A percentile compares a stretch with the other conserved stretches of the same genome.
Evolutionary conservation across 2,113 vertebrate genomes (phyloP).

Genomic region (Echinops telfairi): DNA sequence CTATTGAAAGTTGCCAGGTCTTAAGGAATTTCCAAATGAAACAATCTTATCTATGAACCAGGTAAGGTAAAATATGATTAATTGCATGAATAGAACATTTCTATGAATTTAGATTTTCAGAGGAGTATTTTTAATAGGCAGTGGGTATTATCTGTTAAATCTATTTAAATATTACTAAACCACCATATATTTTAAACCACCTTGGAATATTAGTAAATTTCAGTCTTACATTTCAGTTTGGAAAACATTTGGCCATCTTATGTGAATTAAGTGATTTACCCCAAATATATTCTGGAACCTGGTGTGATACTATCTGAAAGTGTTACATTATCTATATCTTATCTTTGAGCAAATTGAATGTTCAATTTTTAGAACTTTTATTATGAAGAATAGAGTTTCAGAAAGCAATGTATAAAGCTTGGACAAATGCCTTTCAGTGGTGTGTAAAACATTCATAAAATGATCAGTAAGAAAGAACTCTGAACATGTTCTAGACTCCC

Average conservation of each 20-base stretch:
- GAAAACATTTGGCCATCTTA: not conserved
- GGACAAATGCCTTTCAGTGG: not conserved
- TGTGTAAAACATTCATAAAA: not conserved
- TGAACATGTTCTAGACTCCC: not conserved
- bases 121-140: not conserved
- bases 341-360: not conserved
- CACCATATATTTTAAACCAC: not conserved
- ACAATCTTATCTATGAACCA: not conserved
- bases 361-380: not conserved
- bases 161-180: not conserved
- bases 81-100: not conserved
- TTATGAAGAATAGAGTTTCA: not conserved
- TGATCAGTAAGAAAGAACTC: not conserved
- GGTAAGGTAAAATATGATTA: not conserved
- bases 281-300: not conserved
- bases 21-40: not conserved
- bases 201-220: not conserved
- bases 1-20: not conserved
- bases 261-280: not conserved
- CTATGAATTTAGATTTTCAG: not conserved
- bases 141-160: not conserved
- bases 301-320: not conserved
- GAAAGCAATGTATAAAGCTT: not conserved
- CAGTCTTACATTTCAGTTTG: not conserved
- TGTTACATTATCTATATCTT: not conserved